Evolutionary conservation across 2,797 vertebrate species (phyloP).

Genomic region (Pteronotus mesoamericanus): DNA sequence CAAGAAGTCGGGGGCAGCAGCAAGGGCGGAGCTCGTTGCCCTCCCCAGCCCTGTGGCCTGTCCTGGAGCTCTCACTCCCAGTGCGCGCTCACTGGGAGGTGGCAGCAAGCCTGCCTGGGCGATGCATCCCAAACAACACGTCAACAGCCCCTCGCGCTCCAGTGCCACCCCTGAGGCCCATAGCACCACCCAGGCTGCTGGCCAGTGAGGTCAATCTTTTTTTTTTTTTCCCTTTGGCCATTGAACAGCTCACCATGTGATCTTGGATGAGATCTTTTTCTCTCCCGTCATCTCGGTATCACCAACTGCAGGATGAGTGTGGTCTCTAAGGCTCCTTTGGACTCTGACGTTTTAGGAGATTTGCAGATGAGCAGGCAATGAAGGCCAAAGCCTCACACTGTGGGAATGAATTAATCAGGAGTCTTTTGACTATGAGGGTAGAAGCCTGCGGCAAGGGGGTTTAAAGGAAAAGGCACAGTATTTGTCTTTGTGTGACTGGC

Average conservation of each 20-base stretch:
- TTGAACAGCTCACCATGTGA: background rate
- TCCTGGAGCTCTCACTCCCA: background rate
- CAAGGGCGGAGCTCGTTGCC: background rate
- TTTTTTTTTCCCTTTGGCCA: background rate
- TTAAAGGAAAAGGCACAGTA: background rate
- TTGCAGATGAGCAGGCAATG: background rate
- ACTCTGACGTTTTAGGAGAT: background rate
- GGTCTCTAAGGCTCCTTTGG: background rate
- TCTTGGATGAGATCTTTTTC: background rate
- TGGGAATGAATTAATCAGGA: background rate
- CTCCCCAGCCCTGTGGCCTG: background rate
- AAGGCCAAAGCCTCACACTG: background rate
- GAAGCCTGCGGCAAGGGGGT: background rate
- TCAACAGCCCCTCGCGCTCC: background rate
- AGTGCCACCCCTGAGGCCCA: background rate
- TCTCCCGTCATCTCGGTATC: background rate
- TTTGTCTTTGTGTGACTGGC: background rate
- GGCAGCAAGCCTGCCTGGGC: background rate
- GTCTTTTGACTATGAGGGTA: background rate
- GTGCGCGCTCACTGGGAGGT: background rate
- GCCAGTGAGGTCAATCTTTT: background rate
- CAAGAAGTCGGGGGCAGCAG: background rate
- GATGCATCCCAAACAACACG: background rate
- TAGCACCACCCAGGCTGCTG: background rate
- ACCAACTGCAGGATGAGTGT: background rate